A percentile compares a stretch with the other conserved stretches of the same genome.
These are phyloP conservation scores for Pseudomyrmex concolor DNA, from an alignment of 1,140 invertebrate genomes.

Conservation along the genomic window DNA sequence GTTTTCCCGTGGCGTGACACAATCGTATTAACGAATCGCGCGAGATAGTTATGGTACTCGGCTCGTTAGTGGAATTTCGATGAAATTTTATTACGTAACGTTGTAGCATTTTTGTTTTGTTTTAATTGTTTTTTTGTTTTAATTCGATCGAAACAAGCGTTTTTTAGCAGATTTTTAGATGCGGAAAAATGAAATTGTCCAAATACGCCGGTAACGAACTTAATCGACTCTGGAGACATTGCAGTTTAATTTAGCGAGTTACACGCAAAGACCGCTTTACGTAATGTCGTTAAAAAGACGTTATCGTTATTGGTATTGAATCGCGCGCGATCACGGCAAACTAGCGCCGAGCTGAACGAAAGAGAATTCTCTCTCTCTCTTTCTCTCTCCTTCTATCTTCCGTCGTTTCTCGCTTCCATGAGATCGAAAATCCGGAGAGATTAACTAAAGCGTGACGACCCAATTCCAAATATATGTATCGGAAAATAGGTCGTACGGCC, in stretches of 20 bases:
- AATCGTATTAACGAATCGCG: no score
- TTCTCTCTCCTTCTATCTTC: neutral
- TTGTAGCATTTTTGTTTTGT: neutral
- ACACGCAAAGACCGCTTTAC: conserved; percentile 16
- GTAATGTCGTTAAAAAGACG: conserved; percentile 36
- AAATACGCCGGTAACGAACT: conserved; percentile 30
- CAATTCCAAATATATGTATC: conserved; percentile 61
- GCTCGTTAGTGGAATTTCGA: no score
- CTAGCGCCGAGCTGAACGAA: conserved; percentile 6
- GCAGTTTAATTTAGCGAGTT: conserved; percentile 24
- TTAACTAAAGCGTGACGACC: conserved; percentile 59
- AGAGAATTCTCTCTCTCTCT: neutral
- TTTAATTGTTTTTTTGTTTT: no score
- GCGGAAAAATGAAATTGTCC: neutral
- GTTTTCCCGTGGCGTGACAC: no score
- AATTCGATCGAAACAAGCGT: neutral
- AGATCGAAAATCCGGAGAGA: conserved; percentile 44
- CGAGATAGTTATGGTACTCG: no score
- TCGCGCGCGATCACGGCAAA: neutral
- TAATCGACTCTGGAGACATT: conserved; percentile 43
- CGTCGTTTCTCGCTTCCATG: neutral
- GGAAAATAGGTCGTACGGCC: conserved; percentile 42
- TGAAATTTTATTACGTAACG: neutral
- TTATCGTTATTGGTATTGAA: conserved; percentile 32
- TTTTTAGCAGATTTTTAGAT: neutral